Evolutionary conservation across 2,888 invertebrate species (phyloP), one percentile per base, ranked within the genome.

Genomic region (Ectemnius lituratus): DNA sequence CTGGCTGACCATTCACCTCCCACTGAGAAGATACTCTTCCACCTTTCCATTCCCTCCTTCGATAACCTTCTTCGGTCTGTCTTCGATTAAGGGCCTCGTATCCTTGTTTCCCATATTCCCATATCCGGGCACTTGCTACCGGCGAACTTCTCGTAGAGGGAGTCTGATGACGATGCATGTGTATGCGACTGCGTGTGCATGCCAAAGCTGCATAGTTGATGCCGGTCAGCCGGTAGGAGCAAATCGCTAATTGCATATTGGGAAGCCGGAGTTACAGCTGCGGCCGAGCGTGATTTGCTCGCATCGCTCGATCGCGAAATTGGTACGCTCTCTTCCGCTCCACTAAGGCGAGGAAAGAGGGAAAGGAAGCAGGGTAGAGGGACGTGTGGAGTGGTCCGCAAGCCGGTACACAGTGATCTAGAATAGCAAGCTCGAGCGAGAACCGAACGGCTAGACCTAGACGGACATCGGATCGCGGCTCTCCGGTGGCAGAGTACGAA

Each of bases 321-420:
- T 73, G 75, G 77, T 45, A 78, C 85, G 71, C 72, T 84, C 84
- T 85, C 84, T 85, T 84, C 82, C 83, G 85, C 82, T 84, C 85
- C 81, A 85, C 77, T 85, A 85, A 85, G 78, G 75, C 74, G 63
- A 60, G 69, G 75, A 72, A 77, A 63, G 73, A 80, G 81, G 73
- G 74, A 81, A 82, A 79, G 83, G 80, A 67, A 71, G 63, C 46
- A 28, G 68, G 62, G 47, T 57, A 14, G 61, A 49, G 47, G 37
- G 16, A 23, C 20, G 64, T 57, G 46, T 59, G 27, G 45, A 18
- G 62, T 16, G 70, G 13, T 46, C 8, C 13, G 14, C n/a, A 3
- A 18, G 66, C 28, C 56, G 68, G 58, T 73, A 67, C 28, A 63
- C 62, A 64, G 8, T 75, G 75, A 80, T 80, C 73, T 73, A 75